phyloP scores from a whole-genome alignment of 2,113 vertebrate genomes.

The Leptocoma aspasia region DNA sequence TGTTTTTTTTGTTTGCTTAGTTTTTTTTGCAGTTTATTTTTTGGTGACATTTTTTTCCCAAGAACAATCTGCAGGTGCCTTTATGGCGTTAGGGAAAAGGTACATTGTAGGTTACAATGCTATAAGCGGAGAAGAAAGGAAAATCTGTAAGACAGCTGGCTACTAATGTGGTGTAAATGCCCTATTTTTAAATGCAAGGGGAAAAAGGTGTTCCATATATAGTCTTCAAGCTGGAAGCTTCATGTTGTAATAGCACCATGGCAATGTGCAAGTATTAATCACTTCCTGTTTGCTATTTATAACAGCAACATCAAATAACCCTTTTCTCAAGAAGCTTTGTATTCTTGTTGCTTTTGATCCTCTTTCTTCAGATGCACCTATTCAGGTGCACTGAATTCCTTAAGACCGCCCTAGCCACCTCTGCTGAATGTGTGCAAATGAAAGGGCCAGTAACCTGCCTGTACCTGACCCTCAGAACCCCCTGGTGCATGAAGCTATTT shows the following conservation, averaged over 20 bases:
- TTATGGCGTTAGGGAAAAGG: slow-evolving; percentile 61
- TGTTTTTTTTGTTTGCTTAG: background rate
- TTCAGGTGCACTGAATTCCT: background rate
- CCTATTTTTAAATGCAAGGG: slow-evolving; percentile 15
- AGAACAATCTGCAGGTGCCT: slow-evolving; percentile 48
- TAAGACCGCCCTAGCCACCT: background rate
- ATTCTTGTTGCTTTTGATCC: background rate
- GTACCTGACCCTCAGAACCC: background rate
- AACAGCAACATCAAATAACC: background rate
- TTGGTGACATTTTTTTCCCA: background rate
- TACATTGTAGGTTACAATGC: slow-evolving; percentile 31
- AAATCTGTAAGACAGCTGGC: slow-evolving; percentile 58
- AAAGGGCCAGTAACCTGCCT: background rate
- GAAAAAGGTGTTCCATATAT: slow-evolving; percentile 9
- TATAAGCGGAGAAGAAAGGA: slow-evolving; percentile 13
- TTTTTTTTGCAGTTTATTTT: background rate
- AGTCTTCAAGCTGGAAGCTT: background rate
- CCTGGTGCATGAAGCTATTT: background rate
- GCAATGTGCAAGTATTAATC: background rate
- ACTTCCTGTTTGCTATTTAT: background rate
- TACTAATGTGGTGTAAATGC: background rate
- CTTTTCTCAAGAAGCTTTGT: background rate
- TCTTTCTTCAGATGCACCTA: background rate
- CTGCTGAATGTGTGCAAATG: accelerated
- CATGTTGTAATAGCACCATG: background rate